Evolutionary conservation across 2,888 invertebrate species (phyloP).

Genomic region (Brachyptera risi): DNA sequence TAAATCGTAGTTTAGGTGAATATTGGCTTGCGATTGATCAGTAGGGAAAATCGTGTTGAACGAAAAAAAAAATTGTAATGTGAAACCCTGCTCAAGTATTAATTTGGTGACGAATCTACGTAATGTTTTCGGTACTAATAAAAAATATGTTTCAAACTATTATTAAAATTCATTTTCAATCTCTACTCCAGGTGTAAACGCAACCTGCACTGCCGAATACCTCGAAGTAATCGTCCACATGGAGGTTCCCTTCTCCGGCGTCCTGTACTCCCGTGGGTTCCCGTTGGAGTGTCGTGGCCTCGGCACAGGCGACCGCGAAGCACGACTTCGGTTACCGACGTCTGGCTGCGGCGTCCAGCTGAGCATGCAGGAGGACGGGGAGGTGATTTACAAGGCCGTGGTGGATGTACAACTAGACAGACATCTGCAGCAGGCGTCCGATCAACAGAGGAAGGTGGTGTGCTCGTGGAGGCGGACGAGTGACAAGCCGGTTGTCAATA

Average conservation of each 20-base stretch:
- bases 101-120: too few relatives aligned
- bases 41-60: too few relatives aligned
- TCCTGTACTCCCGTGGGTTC: slow-evolving; percentile 72
- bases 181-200: slow-evolving; percentile 55
- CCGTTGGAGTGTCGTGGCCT: slow-evolving; percentile 63
- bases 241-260: slow-evolving; percentile 63
- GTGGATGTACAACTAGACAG: slow-evolving; percentile 72
- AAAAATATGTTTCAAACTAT: too few relatives aligned
- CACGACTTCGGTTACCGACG: slow-evolving; percentile 54
- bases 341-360: slow-evolving; percentile 65
- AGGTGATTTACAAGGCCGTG: slow-evolving; percentile 53
- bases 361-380: slow-evolving; percentile 51
- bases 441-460: slow-evolving; percentile 60
- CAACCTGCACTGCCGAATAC: slow-evolving; percentile 59
- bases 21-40: too few relatives aligned
- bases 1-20: too few relatives aligned
- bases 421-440: slow-evolving; percentile 67
- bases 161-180: too few relatives aligned
- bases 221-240: slow-evolving; percentile 59
- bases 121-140: too few relatives aligned
- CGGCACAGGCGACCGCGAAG: slow-evolving; percentile 53
- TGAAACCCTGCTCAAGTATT: too few relatives aligned
- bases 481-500: slow-evolving; percentile 47
- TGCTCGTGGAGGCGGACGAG: slow-evolving; percentile 46
- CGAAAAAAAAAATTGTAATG: too few relatives aligned